phyloP scores from a whole-genome alignment of 2,113 vertebrate genomes.

The Anolis carolinensis region DNA sequence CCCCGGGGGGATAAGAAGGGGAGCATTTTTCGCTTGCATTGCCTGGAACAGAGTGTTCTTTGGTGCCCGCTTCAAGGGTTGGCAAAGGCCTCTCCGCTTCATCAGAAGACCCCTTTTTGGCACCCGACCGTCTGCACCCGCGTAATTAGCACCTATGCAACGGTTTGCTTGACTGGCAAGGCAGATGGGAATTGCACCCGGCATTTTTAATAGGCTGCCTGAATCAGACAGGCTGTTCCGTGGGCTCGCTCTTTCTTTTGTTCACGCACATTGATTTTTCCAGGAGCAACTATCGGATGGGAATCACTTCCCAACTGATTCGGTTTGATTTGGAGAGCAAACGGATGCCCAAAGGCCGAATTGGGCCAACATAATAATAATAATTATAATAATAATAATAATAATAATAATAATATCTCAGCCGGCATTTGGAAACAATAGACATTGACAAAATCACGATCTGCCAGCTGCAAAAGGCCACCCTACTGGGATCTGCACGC shows the following conservation, averaged over 20 bases:
- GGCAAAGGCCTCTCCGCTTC: not conserved
- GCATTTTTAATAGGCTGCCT: not conserved
- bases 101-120: too few relatives aligned
- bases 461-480: too few relatives aligned
- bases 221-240: not conserved
- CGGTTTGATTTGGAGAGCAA: too few relatives aligned
- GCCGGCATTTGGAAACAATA: too few relatives aligned
- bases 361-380: too few relatives aligned
- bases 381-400: too few relatives aligned
- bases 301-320: not conserved
- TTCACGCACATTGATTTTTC: not conserved
- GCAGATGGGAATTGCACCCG: conserved; percentile 20
- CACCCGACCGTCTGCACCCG: conserved; percentile 3
- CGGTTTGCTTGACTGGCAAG: not conserved
- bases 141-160: conserved; percentile 30
- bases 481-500: too few relatives aligned
- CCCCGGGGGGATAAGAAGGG: not conserved
- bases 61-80: not conserved
- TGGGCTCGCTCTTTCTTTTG: not conserved
- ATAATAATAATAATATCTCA: too few relatives aligned
- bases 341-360: too few relatives aligned
- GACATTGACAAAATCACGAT: too few relatives aligned
- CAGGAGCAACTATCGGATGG: too few relatives aligned
- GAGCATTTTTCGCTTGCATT: not conserved
- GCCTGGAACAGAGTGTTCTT: not conserved